Base-by-base conservation (phyloP, 2,888 invertebrate species). In the Craniophora ligustri region DNA sequence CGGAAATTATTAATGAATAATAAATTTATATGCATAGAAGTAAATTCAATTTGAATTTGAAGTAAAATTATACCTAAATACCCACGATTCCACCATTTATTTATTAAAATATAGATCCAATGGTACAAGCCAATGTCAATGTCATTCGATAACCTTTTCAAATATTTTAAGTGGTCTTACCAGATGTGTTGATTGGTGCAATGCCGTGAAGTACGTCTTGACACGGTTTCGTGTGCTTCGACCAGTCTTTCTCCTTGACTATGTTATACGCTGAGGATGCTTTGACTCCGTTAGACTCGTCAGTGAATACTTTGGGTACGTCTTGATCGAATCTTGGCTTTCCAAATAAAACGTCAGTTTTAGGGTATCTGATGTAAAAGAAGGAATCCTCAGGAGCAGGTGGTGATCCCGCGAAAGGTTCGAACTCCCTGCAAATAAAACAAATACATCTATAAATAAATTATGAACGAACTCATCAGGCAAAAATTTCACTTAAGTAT, bases 301-400 rank as follows among this genome's bases (percentile, higher is more conserved):
- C 88, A 7, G 58, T 66, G 41, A 82, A 57, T 31, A 82, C 58
- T 36, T 81, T 82, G 3, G 85, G 72, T 11, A 80, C 45, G 8
- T 85, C 85, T 26, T 82, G 76, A 39, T 81, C 79, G 5, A 78
- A 38, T 44, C 79, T 85, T n/a, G 81, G 56, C 51, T 87, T 86
- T 11, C 88, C 87, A 50, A 91, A 88, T 35, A 92, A 55, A n/a
- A 72, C 80, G 23, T 92, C 88, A 5, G 89, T 78, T 73, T 87
- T 93, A 10, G 95, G 95, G 81, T 96, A 96, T 42, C 95, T 94
- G 70, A 96, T 94, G 45, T 65, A 65, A 81, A 95, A 95, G 84
- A 96, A 95, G 82, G 95, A 95, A 77, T 97, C 96, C 84, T 96
- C 96, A 32, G 95, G 95, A 18, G 95, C 95, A 2, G 97, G 96